Evolutionary conservation across 2,797 vertebrate genomes (phyloP), one percentile per base, ranked within the genome.

Genomic region (Aeoliscus strigatus): DNA sequence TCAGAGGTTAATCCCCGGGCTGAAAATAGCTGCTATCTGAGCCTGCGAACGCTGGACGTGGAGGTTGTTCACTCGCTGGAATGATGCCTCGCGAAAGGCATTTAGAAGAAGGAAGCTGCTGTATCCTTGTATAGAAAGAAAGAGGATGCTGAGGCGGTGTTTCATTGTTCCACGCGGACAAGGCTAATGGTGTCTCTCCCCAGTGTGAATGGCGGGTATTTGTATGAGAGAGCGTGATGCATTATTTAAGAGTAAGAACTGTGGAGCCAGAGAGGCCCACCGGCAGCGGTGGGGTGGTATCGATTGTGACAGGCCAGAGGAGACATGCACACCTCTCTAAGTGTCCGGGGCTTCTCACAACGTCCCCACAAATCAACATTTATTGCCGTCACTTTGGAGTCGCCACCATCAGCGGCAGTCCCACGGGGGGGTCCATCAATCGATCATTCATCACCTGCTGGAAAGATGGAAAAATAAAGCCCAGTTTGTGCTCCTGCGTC

Each of bases 241-340:
- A 76, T 85, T 84, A 84, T 81, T 83, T 74, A 84, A 81, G 71
- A 68, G 82, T 82, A 79, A 86, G 83, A 74, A 80, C 37, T 36
- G 58, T 56, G 65, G 55, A 77, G 78, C 73, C 60, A 63, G 73
- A 73, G 68, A 66, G 72, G 59, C 75, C 66, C 61, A 50, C 66
- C 61, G 48, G 71, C 4, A 25, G 60, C 76, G 61, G 57, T 62
- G 65, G 59, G 72, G 31, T 61, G 27, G 62, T 80, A 84, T 80
- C 74, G 80, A 85, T 83, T 77, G 80, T 80, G 80, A 80, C 79
- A 81, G 73, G 69, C 73, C 72, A 59, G 57, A 74, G 69, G 72
- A 81, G 78, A 77, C 73, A 59, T 72, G 71, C 67, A 81, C 77
- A 75, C 76, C 82, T 82, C 77, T 77, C 71, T 67, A 75, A 85